These are phyloP conservation scores for Lichenostomus cassidix DNA, from an alignment of 2,113 vertebrate genomes.

Conservation along the genomic window DNA sequence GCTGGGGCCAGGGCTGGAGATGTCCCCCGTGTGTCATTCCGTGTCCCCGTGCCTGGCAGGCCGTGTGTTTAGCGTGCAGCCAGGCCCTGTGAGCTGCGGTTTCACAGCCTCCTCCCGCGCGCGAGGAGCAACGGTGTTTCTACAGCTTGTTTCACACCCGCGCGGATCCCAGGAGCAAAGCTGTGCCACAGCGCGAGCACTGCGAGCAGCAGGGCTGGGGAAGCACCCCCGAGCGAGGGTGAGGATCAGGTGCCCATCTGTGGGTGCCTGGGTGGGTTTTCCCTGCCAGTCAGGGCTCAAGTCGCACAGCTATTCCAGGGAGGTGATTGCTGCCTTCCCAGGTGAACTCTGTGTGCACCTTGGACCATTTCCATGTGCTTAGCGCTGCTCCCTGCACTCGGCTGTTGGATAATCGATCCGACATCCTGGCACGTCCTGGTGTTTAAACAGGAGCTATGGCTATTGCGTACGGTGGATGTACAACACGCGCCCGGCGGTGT, in stretches of 20 bases:
- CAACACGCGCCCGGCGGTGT: not conserved
- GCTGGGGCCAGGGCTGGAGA: not conserved
- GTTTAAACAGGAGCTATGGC: slow-evolving; percentile 6
- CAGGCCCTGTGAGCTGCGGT: accelerated
- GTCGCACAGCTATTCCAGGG: accelerated
- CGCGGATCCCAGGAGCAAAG: not conserved
- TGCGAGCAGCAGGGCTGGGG: accelerated
- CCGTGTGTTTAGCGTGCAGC: accelerated
- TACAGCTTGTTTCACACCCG: not conserved
- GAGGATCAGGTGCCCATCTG: accelerated
- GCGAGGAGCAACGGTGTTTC: accelerated
- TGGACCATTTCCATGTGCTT: not conserved
- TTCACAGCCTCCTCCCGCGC: not conserved
- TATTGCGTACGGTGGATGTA: not conserved
- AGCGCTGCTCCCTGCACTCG: not conserved
- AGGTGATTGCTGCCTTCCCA: not conserved
- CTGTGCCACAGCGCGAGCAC: accelerated
- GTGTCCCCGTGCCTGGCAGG: accelerated
- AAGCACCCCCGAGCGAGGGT: not conserved
- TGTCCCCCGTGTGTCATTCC: accelerated
- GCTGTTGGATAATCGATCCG: not conserved
- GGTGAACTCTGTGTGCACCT: not conserved
- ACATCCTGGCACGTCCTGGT: not conserved
- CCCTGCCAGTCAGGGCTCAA: accelerated
- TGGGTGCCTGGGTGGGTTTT: not conserved